Conservation (phyloP, 2,113 vertebrate genomes). For the Orientallactaga bullata region DNA sequence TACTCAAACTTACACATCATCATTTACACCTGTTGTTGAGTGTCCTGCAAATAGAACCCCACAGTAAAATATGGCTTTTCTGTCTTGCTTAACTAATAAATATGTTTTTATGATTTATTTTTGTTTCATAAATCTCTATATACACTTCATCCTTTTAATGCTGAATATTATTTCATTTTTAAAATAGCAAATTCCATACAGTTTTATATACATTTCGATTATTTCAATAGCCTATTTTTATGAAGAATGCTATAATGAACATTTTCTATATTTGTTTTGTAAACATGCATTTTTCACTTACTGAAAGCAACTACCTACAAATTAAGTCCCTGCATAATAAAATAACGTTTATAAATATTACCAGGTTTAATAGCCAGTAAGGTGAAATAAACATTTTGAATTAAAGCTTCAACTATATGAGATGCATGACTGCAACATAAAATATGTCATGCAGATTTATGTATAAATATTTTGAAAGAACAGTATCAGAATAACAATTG, state of each 20-base stretch:
- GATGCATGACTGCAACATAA: background rate
- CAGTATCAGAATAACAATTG: background rate
- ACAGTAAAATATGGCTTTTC: background rate
- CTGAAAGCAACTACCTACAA: background rate
- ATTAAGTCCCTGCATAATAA: constrained; percentile 27
- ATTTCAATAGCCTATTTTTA: background rate
- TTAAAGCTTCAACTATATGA: background rate
- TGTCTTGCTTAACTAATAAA: background rate
- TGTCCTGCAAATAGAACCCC: background rate
- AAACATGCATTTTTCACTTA: background rate
- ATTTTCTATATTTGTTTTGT: constrained; percentile 6
- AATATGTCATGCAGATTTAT: background rate
- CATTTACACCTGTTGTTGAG: background rate
- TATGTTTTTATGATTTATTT: background rate
- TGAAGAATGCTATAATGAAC: background rate
- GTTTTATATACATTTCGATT: background rate
- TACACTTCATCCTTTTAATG: background rate
- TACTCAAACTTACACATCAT: background rate
- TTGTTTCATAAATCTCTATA: background rate
- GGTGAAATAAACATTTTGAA: constrained; percentile 32
- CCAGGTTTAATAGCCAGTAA: background rate
- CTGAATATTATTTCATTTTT: background rate
- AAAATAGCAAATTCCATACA: background rate
- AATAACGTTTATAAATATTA: constrained; percentile 21
- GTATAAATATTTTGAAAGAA: constrained; percentile 5